These are phyloP conservation scores for Campoletis raptor DNA, from an alignment of 2,888 invertebrate genomes.

Conservation along the genomic window DNA sequence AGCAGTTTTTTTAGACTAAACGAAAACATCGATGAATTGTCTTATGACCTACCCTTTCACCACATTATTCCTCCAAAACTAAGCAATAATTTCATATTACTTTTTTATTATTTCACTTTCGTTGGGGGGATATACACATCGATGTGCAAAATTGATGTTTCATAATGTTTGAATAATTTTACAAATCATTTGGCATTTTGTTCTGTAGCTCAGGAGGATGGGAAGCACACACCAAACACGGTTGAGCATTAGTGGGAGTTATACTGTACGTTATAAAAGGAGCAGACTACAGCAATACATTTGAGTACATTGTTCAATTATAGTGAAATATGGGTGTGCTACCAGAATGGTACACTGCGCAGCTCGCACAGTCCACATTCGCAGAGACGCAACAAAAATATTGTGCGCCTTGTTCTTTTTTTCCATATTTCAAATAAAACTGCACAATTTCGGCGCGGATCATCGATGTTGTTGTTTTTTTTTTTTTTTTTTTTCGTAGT, in stretches of 20 bases:
- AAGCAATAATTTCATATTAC: background rate
- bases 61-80: background rate
- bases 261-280: background rate
- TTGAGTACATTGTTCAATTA: conserved; percentile 5
- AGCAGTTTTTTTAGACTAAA: conserved; percentile 84
- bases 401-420: background rate
- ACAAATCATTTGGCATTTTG: background rate
- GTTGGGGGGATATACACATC: background rate
- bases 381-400: background rate
- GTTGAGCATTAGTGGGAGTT: background rate
- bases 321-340: background rate
- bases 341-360: background rate
- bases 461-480: background rate
- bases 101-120: background rate
- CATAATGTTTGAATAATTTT: background rate
- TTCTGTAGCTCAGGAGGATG: background rate
- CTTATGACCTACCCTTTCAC: conserved; percentile 11
- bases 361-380: background rate
- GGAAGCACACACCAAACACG: background rate
- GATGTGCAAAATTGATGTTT: background rate
- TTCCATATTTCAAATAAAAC: background rate
- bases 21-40: conserved; percentile 51
- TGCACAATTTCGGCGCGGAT: background rate
- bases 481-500: background rate
- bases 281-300: background rate